Conservation (phyloP, 2,888 invertebrate species). For the Tupiocoris notatus region DNA sequence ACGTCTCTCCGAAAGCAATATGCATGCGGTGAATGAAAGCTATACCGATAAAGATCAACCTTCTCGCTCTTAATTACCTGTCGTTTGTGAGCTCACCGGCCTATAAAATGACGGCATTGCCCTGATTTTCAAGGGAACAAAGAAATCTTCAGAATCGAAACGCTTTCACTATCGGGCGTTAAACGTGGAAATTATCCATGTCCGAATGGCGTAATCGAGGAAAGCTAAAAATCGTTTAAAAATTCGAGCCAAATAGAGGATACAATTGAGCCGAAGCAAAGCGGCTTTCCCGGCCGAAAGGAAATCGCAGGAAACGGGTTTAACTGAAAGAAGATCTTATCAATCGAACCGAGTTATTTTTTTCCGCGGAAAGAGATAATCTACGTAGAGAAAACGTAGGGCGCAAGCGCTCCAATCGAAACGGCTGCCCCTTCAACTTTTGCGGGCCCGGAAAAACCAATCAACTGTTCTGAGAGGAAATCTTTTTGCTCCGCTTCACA, state of each 20-base stretch:
- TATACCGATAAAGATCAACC: background rate
- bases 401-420: background rate
- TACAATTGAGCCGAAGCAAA: no score
- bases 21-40: background rate
- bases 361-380: background rate
- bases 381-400: background rate
- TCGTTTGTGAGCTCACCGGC: background rate
- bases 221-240: background rate
- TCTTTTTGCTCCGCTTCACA: slow-evolving; percentile 10
- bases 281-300: background rate
- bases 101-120: background rate
- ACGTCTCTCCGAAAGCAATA: background rate
- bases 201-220: background rate
- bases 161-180: background rate
- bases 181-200: background rate
- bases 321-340: no score
- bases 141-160: background rate
- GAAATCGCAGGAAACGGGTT: background rate
- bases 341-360: background rate
- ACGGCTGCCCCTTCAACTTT: background rate
- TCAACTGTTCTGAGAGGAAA: slow-evolving; percentile 4
- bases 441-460: slow-evolving; percentile 28
- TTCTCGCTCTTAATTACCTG: background rate
- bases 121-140: background rate
- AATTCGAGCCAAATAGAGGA: background rate